A percentile compares a stretch with the other conserved stretches of the same genome.
These are phyloP conservation scores for Pseudococcus longispinus DNA, from an alignment of 2,888 invertebrate genomes.

Conservation along the genomic window DNA sequence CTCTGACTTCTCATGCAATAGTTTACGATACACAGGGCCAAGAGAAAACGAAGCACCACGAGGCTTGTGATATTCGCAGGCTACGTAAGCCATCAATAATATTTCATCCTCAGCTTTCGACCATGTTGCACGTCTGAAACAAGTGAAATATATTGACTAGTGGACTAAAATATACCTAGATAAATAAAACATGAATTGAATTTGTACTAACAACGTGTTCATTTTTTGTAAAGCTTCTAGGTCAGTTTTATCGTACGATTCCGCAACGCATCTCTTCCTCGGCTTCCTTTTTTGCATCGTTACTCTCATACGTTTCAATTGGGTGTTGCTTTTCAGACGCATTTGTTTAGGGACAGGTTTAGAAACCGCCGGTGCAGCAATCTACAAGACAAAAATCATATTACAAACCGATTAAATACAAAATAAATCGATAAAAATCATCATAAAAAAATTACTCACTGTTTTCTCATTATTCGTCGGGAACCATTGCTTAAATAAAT, in stretches of 20 bases:
- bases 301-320: constrained; percentile 15
- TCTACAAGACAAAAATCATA: background rate
- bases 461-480: background rate
- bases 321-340: background rate
- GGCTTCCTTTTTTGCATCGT: background rate
- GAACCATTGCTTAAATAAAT: constrained; percentile 31
- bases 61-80: constrained; percentile 1
- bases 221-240: constrained; percentile 38
- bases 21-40: background rate
- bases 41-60: background rate
- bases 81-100: constrained; percentile 33
- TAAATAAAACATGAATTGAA: background rate
- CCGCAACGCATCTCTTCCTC: background rate
- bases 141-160: background rate
- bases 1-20: constrained; percentile 36
- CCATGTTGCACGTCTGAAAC: constrained; percentile 62
- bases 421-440: background rate
- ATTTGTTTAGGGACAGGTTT: background rate
- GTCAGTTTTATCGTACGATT: constrained; percentile 35
- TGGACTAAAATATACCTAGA: background rate
- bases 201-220: constrained; percentile 40
- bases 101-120: constrained; percentile 49
- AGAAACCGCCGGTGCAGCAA: background rate
- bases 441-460: background rate
- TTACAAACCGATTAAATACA: background rate